These are phyloP conservation scores for Semicossyphus pulcher DNA, from an alignment of 2,113 vertebrate genomes.

Conservation along the genomic window DNA sequence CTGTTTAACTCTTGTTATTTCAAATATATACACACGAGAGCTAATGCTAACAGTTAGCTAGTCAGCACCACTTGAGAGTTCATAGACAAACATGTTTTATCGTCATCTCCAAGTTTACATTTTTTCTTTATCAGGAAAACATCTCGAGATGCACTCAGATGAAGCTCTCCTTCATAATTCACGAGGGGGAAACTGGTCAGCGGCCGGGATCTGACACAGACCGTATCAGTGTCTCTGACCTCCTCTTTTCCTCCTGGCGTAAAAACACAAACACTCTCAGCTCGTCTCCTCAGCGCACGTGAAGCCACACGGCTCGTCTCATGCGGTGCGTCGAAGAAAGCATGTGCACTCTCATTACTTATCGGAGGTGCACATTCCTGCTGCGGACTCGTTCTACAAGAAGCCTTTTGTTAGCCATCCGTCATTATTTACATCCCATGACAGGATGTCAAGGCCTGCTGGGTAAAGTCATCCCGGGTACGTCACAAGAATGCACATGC, in stretches of 20 bases:
- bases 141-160: neutral
- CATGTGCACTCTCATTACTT: slow-evolving; percentile 28
- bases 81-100: neutral
- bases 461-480: neutral
- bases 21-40: too few species aligned
- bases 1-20: too few species aligned
- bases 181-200: slow-evolving; percentile 39
- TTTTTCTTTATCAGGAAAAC: neutral
- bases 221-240: slow-evolving; percentile 31
- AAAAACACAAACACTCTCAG: slow-evolving; percentile 18
- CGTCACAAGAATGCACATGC: neutral
- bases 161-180: slow-evolving; percentile 45
- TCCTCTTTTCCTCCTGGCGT: neutral
- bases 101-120: neutral
- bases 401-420: slow-evolving; percentile 30
- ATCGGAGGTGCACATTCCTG: neutral
- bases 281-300: neutral
- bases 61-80: too few species aligned
- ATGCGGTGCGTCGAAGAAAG: neutral
- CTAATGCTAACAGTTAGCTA: too few species aligned
- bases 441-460: neutral
- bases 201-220: slow-evolving; percentile 1
- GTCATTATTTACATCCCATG: slow-evolving; percentile 14
- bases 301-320: slow-evolving; percentile 21
- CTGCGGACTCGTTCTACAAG: neutral